Conservation (phyloP, 1,140 invertebrate species). For the Drosophila seguyi region DNA sequence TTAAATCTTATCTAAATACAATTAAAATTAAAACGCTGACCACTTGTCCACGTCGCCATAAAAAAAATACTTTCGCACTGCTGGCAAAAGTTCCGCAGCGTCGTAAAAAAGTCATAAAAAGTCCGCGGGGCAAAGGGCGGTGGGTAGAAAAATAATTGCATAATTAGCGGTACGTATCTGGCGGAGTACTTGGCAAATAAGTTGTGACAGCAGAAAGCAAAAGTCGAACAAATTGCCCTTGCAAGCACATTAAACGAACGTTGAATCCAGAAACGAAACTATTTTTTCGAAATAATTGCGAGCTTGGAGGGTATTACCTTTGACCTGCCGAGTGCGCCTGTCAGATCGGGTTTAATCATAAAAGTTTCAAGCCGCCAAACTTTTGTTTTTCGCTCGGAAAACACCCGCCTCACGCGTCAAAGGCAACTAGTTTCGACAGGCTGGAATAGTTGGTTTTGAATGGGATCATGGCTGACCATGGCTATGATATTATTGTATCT, state of each 20-base stretch:
- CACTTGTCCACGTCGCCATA: slow-evolving; percentile 47
- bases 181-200: slow-evolving; percentile 12
- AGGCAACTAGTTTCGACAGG: slow-evolving; percentile 4
- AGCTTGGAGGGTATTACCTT: not conserved
- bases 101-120: slow-evolving; percentile 60
- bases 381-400: slow-evolving; percentile 17
- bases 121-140: not conserved
- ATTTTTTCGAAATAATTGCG: not conserved
- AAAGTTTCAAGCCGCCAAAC: slow-evolving; percentile 57
- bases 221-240: slow-evolving; percentile 5
- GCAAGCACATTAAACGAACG: not conserved
- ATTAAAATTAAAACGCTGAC: slow-evolving; percentile 70
- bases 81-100: slow-evolving; percentile 50
- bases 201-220: slow-evolving; percentile 24
- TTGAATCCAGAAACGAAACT: slow-evolving; percentile 5
- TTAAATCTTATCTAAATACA: slow-evolving; percentile 77
- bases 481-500: not conserved
- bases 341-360: slow-evolving; percentile 59
- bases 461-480: no score
- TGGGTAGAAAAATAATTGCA: slow-evolving; percentile 64
- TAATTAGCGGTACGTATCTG: slow-evolving; percentile 63
- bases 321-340: slow-evolving; percentile 1
- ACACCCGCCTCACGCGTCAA: not conserved
- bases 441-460: slow-evolving; percentile 3
- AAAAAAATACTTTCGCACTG: slow-evolving; percentile 53